Evolutionary conservation across 2,888 invertebrate species (phyloP), one percentile per base, ranked within the genome.

Genomic region (Acanthacorydalis orientalis): DNA sequence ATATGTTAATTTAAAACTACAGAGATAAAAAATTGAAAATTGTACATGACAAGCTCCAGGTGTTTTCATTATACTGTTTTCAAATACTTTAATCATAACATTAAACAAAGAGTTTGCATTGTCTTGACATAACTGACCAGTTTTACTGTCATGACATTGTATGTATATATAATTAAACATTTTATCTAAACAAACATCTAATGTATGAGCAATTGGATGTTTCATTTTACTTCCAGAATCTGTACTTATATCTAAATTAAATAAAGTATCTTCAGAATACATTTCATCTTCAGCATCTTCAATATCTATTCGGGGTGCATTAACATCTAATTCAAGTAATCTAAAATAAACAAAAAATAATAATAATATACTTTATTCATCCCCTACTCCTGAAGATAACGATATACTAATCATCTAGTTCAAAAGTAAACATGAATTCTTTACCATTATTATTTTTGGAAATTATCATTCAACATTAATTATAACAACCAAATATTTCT

Each of bases 11-110:
- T 79, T 79, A 52, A 83, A 74, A 57, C 80, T 79, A 61, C 80
- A 78, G 50, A 83, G 64, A 57, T 82, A 77, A 63, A 88, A 87
- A 62, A 86, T 67, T 7, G 82, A 58, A 61, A 81, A 89, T 63
- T 87, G 89, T 2, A 82, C 74, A 60, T 87, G 85, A 59, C 79
- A 77, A 34, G 83, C 83, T 31, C 83, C 85, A 64, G 89, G 80
- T 1, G 90, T 90, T 1, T 85, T 84, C 50, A 95, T 64, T 53
- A 95, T 75, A 35, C 85, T 70, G 57, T 76, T 77, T 56, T 92
- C 87, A 64, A 93, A 95, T 2, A 80, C 74, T 51, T 68, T 68
- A 50, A 88, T 57, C 43, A 80, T 54, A 51, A 79, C 75, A 34
- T 69, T 62, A 58, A 78, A 81, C 16, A 81, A 58, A 44, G 70